These are phyloP conservation scores for Anoplophora glabripennis DNA, from an alignment of 1,140 invertebrate genomes.

Conservation along the genomic window DNA sequence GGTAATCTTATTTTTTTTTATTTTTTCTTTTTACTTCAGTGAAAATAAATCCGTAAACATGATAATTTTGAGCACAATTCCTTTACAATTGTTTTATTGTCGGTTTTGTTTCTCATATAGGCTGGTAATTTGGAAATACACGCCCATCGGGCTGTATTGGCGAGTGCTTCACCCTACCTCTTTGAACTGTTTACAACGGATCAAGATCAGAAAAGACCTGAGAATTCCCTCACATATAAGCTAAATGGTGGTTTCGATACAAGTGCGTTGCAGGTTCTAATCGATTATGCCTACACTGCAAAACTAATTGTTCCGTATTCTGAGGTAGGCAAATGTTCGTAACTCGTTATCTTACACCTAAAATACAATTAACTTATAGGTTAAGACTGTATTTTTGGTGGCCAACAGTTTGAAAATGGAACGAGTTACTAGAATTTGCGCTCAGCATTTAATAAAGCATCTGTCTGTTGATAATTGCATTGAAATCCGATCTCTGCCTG, in stretches of 20 bases:
- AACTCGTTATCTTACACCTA: neutral
- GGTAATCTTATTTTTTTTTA: slow-evolving; percentile 43
- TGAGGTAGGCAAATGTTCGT: slow-evolving; percentile 36
- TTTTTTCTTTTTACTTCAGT: slow-evolving; percentile 18
- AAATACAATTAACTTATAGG: slow-evolving; percentile 44
- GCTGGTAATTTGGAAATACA: slow-evolving; percentile 70
- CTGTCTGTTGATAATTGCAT: slow-evolving; percentile 69
- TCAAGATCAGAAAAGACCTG: slow-evolving; percentile 52
- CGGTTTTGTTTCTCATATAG: slow-evolving; percentile 43
- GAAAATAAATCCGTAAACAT: neutral
- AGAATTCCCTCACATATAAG: slow-evolving; percentile 60
- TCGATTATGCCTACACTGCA: slow-evolving; percentile 79
- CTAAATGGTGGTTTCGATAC: slow-evolving; percentile 67
- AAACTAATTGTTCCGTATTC: slow-evolving; percentile 49
- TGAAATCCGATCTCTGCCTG: slow-evolving; percentile 65
- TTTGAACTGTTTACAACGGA: slow-evolving; percentile 72
- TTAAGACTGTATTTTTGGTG: slow-evolving; percentile 71
- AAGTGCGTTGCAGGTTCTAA: slow-evolving; percentile 65
- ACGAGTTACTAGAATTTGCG: slow-evolving; percentile 67
- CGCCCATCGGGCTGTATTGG: slow-evolving; percentile 73
- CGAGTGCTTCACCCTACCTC: slow-evolving; percentile 72
- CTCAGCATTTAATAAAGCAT: slow-evolving; percentile 65
- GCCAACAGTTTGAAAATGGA: slow-evolving; percentile 73
- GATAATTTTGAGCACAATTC: slow-evolving; percentile 11
- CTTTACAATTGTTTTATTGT: slow-evolving; percentile 15